phyloP scores from a whole-genome alignment of 2,113 vertebrate genomes.

The Phoenicopterus ruber region DNA sequence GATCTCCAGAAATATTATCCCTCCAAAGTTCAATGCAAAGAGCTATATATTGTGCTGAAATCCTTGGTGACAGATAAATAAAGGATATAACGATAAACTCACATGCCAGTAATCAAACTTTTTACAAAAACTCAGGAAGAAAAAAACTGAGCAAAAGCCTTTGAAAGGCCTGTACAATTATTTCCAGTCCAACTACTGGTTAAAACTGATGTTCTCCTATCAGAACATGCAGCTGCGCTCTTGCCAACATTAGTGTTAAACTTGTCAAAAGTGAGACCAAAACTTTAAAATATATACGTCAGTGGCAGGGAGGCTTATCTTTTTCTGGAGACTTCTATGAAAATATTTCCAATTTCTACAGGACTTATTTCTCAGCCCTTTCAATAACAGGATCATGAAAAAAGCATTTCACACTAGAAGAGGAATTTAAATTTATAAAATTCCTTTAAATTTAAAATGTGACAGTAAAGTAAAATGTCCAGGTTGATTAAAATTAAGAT shows the following conservation, averaged over 20 bases:
- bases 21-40: not conserved
- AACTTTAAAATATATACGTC: not conserved
- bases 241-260: not conserved
- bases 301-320: not conserved
- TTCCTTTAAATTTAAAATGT: not conserved
- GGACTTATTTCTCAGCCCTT: not conserved
- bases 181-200: not conserved
- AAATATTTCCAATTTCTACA: not conserved
- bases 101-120: not conserved
- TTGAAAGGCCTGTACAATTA: not conserved
- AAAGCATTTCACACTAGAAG: not conserved
- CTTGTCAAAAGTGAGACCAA: not conserved
- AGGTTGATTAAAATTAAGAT: not conserved
- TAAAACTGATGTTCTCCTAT: not conserved
- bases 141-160: not conserved
- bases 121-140: not conserved
- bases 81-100: not conserved
- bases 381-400: not conserved
- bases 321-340: not conserved
- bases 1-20: not conserved
- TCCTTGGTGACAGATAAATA: not conserved
- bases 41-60: not conserved
- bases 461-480: not conserved
- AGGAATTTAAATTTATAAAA: not conserved
- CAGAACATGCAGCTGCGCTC: not conserved